Percentiles rank a stretch among this genome's conserved stretches.
Evolutionary conservation across 2,113 vertebrate genomes (phyloP).

Genomic region (Malurus alboscapulatus): DNA sequence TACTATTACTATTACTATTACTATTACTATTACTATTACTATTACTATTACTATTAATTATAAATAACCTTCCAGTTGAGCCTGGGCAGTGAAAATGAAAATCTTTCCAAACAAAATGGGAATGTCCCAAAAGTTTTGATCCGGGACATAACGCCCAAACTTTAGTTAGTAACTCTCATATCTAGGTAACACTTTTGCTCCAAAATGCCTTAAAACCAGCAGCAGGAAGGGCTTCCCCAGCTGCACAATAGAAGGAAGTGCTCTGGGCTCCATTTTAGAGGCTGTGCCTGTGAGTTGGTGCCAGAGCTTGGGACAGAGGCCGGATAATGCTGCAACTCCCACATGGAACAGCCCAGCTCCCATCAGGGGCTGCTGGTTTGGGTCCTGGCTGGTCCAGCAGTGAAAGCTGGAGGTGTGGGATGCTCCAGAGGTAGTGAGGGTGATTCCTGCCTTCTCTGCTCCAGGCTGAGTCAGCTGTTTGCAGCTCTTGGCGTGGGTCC

Average conservation of each 20-base stretch:
- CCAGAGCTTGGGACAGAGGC: neutral
- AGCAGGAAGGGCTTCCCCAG: neutral
- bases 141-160: neutral
- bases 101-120: neutral
- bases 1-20: neutral
- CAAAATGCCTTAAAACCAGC: neutral
- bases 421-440: neutral
- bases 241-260: slow-evolving; percentile 19
- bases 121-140: neutral
- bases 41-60: neutral
- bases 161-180: neutral
- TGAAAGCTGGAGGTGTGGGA: neutral
- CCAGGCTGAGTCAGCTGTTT: neutral
- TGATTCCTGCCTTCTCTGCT: neutral
- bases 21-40: neutral
- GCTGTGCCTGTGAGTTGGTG: neutral
- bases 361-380: neutral
- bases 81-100: neutral
- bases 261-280: neutral
- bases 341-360: neutral
- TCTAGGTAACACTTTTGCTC: neutral
- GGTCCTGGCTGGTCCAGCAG: neutral
- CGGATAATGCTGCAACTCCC: neutral
- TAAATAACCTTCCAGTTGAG: neutral
- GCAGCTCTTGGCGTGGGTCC: neutral